Evolutionary conservation across 2,888 invertebrate genomes (phyloP), one percentile per base, ranked within the genome.

Genomic region (Lapara coniferarum): DNA sequence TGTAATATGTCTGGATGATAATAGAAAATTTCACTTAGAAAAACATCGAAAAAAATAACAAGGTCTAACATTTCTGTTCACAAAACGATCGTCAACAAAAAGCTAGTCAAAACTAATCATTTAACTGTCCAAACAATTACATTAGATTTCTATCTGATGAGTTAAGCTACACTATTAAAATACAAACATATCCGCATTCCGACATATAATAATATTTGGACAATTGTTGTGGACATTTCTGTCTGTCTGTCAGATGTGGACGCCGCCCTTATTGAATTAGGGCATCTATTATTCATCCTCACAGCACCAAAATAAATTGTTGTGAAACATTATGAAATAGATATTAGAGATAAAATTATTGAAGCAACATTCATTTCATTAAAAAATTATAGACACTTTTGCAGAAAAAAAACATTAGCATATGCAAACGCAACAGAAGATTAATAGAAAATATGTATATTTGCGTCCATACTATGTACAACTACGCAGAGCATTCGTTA

Each of bases 111-210:
- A 46, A 59, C 37, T 59, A 58, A 58, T 16, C 46, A 49, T 4
- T 2, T 13, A 63, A 7, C 13, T 63, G 46, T 6, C 46, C 46
- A 49, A 49, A 16, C 10, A 46, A 16, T 37, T 16, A 16, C 19
- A 49, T 49, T 49, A 63, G 46, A 19, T 51, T 37, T 56, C 12
- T 13, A 12, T 14, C 19, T 63, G 49, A 63, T 19, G 49, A 19
- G 49, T 63, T 63, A 63, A 63, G 16, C 49, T 63, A 63, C 63
- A 16, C 16, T 63, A 63, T 49, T 49, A 19, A 19, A 44, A 46
- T 16, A 46, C 7, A 13, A 49, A 49, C 63, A 63, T 2, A 19
- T 63, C 63, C 49, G 49, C 63, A 63, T 63, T 12, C 46, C 46
- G 16, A 12, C 19, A 2, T 13, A 6, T 10, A 13, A 49, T 63